A percentile compares a stretch with the other conserved stretches of the same genome.
Conservation (phyloP, 2,113 vertebrate genomes). For the Sciurus niger region DNA sequence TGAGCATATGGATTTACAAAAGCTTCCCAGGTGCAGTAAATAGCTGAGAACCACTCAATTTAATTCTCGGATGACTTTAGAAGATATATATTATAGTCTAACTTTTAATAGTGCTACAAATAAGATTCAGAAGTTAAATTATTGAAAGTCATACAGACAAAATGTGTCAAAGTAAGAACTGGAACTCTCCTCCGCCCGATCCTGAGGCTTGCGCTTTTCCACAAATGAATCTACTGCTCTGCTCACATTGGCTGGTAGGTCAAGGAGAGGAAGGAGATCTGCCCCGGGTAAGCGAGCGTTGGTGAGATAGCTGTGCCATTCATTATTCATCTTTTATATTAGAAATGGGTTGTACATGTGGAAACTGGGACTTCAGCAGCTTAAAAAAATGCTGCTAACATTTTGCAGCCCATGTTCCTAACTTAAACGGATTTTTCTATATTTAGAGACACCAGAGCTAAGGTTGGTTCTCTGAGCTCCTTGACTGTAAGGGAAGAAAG, state of each 20-base stretch:
- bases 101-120: background rate
- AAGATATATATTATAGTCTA: background rate
- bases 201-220: background rate
- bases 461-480: slow-evolving; percentile 68
- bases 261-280: background rate
- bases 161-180: background rate
- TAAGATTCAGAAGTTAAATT: slow-evolving; percentile 20
- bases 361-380: background rate
- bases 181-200: fast-evolving
- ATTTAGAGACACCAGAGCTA: slow-evolving; percentile 56
- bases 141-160: background rate
- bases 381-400: slow-evolving; percentile 14
- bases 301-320: background rate
- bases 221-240: background rate
- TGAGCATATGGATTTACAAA: background rate
- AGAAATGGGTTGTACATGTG: background rate
- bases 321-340: slow-evolving; percentile 7
- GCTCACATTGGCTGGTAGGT: background rate
- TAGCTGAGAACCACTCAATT: background rate
- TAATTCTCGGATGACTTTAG: background rate
- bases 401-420: background rate
- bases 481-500: slow-evolving; percentile 65
- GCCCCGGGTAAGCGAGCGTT: background rate
- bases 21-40: background rate
- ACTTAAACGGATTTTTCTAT: slow-evolving; percentile 70